Base-by-base conservation (phyloP, 2,113 vertebrate genomes). In the Pomatostomus ruficeps region DNA sequence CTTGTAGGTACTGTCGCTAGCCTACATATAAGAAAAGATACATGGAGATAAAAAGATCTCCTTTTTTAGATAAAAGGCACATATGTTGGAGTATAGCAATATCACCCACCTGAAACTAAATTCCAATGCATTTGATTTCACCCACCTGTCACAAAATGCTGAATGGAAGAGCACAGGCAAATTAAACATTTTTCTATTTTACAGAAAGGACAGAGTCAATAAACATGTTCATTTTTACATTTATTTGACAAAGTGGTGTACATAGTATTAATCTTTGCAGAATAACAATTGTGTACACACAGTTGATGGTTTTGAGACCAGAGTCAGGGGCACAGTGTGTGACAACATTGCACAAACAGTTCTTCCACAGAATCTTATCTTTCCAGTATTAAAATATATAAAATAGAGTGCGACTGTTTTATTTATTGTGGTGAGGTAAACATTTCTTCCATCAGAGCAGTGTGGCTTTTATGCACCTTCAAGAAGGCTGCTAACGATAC, bases 371-470 rank as follows among this genome's bases (percentile, higher is more conserved):
- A 93, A 88, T 51, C n/a, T 59, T 77, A 31, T 33, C 45, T 88
- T 91, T 95, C 82, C 94, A 95, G 91, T 86, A 91, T 51, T 68
- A 77, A 94, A 94, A 93, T 10, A 88, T 11, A 85, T 16, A 88
- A 91, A 85, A 85, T 2, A 73, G 55, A 55, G 7, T 29, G 88
- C 14, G 36, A 33, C 25, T 73, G 65, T 70, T 68, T 58, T 46
- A 71, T 68, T 92, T 58, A 43, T 73, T 40, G 67, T 74, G 55
- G 84, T 62, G 91, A 95, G 86, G 94, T 96, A 96, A 97, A 92
- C 52, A 52, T 70, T 85, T 85, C 46, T 88, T 85, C 85, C 61
- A 93, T 63, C 68, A 40, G 73, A 94, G 75, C n/a, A 61, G 35
- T 5, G 58, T 77, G 45, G 82, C 51, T 88, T 58, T 71, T 23